A percentile compares a stretch with the other conserved stretches of the same genome.
Conservation (phyloP, 2,113 vertebrate genomes). For the Papio anubis region DNA sequence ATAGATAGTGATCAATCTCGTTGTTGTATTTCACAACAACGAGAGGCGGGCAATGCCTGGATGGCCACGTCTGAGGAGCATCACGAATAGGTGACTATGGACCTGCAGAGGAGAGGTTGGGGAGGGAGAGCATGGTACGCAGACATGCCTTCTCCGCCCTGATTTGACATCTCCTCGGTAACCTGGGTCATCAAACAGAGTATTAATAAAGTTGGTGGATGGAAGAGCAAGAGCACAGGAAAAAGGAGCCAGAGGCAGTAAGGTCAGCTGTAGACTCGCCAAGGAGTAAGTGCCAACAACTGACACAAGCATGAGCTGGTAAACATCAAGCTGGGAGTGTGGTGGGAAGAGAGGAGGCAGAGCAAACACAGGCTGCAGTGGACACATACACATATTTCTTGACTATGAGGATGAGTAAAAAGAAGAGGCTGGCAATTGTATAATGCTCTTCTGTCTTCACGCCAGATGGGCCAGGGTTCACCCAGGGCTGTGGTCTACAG, state of each 20-base stretch:
- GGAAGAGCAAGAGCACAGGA: background rate
- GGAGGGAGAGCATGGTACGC: background rate
- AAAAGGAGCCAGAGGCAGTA: background rate
- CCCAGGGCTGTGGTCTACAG: background rate
- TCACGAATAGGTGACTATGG: background rate
- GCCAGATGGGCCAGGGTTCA: too few relatives aligned
- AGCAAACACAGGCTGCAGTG: background rate
- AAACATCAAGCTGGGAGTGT: background rate
- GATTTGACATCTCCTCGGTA: background rate
- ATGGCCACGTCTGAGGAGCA: background rate
- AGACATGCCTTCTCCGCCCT: accelerated
- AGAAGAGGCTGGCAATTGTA: background rate
- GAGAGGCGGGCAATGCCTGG: too few relatives aligned
- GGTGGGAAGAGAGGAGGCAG: background rate
- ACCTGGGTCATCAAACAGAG: background rate
- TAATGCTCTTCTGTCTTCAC: background rate
- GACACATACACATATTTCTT: accelerated
- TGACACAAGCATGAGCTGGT: background rate
- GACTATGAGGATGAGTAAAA: background rate
- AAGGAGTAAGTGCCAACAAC: background rate
- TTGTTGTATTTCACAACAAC: background rate
- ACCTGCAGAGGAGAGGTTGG: background rate
- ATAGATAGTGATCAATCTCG: too few relatives aligned
- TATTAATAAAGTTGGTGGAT: background rate
- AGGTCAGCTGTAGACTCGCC: background rate